Evolutionary conservation across 2,888 invertebrate species (phyloP), one percentile per base, ranked within the genome.

Genomic region (Drosophila algonquin): DNA sequence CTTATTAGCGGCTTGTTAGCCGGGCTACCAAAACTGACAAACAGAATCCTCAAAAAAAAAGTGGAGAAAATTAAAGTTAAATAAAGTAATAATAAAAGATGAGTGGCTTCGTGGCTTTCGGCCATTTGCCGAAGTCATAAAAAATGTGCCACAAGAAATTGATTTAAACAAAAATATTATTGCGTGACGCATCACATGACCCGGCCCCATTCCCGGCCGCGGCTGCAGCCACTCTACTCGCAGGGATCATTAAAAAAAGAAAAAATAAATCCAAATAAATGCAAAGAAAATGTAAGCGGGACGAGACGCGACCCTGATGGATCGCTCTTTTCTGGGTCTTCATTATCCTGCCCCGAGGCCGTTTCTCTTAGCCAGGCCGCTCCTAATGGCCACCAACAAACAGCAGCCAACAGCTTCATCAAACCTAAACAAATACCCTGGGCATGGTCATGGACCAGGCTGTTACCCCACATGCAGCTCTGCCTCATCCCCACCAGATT

Each of bases 1-100:
- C 85, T 80, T 85, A 88, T 89, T 90, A 85, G 90, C 89, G 73
- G 81, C 89, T 89, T 89, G 88, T 90, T 89, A 90, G 77, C 76
- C 63, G 53, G 57, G 64, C 63, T 73, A 80, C 76, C 69, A 63
- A 71, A 74, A 56, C 46, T 54, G 16, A 35, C 45, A 35, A 46
- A 65, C 32, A 48, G 57, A 6, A 45, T 24, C 18, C 52, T 46
- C 24, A 51, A 57, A 5, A 59, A 5, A 59, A 24, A 59, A 45
- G 47, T 14, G 21, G 47, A 21, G 35, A 27, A 40, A 65, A 65
- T 30, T 46, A 55, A 45, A 58, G 51, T 55, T 47, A 73, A 73
- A 73, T 65, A 63, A 55, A 61, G 53, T 63, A 69, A 53, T 73
- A 76, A 77, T 73, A 75, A 84, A 81, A 89, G 79, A 78, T 81